Evolutionary conservation across 2,888 invertebrate genomes (phyloP).

Genomic region (Nephrotoma guestfalica): DNA sequence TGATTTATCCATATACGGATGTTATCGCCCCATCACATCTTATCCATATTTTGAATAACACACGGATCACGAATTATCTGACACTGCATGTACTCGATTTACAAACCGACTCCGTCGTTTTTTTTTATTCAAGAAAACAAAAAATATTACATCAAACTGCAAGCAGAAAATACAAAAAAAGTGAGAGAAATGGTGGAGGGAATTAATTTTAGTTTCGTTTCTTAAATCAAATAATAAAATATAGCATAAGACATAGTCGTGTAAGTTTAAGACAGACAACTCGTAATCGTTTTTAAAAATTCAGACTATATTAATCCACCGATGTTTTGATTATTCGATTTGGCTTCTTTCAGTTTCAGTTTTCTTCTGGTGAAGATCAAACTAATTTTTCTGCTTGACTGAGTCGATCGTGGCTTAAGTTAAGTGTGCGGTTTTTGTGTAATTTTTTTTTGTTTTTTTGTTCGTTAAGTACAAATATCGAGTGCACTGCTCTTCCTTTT

Average conservation of each 20-base stretch:
- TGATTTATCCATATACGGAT: not conserved
- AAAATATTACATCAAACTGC: not conserved
- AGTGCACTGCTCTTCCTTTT: not conserved
- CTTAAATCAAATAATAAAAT: not conserved
- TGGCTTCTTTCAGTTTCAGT: not conserved
- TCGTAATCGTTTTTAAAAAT: not conserved
- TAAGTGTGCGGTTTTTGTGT: not conserved
- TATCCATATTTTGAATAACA: not conserved
- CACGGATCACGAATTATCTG: not conserved
- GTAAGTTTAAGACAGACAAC: not conserved
- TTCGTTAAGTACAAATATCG: not conserved
- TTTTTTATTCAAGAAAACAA: not conserved
- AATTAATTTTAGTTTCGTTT: not conserved
- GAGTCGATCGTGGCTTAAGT: not conserved
- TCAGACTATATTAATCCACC: not conserved
- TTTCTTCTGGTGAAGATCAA: not conserved
- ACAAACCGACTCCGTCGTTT: not conserved
- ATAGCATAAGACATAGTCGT: not conserved
- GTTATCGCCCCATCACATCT: not conserved
- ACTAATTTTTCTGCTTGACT: not conserved
- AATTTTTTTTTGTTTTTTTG: not conserved
- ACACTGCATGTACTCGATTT: not conserved
- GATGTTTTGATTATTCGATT: not conserved
- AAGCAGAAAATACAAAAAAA: not conserved
- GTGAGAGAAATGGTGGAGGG: not conserved